Evolutionary conservation across 2,113 vertebrate species (phyloP), one percentile per base, ranked within the genome.

Genomic region (Brachyistius frenatus): DNA sequence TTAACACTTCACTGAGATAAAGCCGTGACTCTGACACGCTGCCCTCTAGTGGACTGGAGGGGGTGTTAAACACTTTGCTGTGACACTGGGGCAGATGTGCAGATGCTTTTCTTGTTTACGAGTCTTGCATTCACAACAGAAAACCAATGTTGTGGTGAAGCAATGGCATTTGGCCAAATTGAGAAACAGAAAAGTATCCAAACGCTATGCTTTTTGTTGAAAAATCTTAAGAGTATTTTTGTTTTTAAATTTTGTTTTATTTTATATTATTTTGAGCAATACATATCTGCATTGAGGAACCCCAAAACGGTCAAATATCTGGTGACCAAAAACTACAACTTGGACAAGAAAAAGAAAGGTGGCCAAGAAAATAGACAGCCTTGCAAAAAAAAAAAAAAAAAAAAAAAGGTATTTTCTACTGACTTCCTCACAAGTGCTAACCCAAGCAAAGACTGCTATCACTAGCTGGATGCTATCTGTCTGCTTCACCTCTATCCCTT

Each of bases 401-500:
- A 44, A 66, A 36, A 91, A 76, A 68, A 23, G 1, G 23, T 62
- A 73, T 66, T 64, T 61, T 75, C 53, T 23, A 66, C 68, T 9
- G 50, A 87, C 74, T 88, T 79, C 68, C 46, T 66, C 63, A 73
- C 89, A 88, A 93, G 81, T 91, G 90, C 91, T 82, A 92, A 91
- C 81, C 81, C 80, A 87, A 93, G 92, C 90, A 92, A 89, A 90
- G 90, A 82, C 84, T 56, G 66, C 83, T 86, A 85, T 91, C 88
- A 81, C 84, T 75, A 86, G 81, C 86, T 64, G 87, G 86, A 84
- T 86, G 84, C 89, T 86, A 92, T 94, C 92, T 80, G 81, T 92
- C 90, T 87, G 90, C 85, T 79, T 92, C 87, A 88, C 87, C 89
- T 89, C 90, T 89, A 92, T 90, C 86, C 89, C 86, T 90, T 92